Conservation (phyloP, 2,113 vertebrate species). For the Calyptomena viridis region DNA sequence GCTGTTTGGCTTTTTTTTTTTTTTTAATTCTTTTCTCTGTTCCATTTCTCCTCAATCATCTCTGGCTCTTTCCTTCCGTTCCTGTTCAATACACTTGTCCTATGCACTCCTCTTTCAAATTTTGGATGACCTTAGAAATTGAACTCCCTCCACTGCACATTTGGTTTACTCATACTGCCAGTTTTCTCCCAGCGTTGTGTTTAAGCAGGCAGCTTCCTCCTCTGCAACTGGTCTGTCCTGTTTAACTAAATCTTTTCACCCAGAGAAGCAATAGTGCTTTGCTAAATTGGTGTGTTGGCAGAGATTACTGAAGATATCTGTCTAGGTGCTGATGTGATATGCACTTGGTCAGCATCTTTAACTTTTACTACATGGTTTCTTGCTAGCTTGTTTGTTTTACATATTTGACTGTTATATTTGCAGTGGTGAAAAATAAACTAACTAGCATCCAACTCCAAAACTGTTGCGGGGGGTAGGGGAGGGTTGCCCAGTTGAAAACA, state of each 20-base stretch:
- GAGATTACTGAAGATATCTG: conserved; percentile 16
- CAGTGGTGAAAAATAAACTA: conserved; percentile 8
- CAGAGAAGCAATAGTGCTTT: conserved; percentile 15
- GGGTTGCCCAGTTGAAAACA: conserved; percentile 9
- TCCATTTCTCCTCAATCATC: not conserved
- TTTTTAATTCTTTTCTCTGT: not conserved
- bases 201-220: conserved; percentile 3
- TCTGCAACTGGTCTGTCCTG: not conserved
- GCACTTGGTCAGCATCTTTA: conserved; percentile 26
- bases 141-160: not conserved
- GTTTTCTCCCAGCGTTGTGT: not conserved
- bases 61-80: not conserved
- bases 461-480: not conserved
- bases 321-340: conserved; percentile 30
- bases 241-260: conserved; percentile 66
- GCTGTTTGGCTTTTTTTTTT: not conserved
- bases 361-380: not conserved
- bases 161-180: not conserved
- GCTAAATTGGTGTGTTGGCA: conserved; percentile 41
- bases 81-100: not conserved
- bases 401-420: not conserved
- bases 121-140: not conserved
- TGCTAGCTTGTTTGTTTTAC: not conserved
- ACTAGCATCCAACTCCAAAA: not conserved
- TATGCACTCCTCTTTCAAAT: not conserved